Evolutionary conservation across 2,888 invertebrate genomes (phyloP).

Genomic region (Netelia melanura): DNA sequence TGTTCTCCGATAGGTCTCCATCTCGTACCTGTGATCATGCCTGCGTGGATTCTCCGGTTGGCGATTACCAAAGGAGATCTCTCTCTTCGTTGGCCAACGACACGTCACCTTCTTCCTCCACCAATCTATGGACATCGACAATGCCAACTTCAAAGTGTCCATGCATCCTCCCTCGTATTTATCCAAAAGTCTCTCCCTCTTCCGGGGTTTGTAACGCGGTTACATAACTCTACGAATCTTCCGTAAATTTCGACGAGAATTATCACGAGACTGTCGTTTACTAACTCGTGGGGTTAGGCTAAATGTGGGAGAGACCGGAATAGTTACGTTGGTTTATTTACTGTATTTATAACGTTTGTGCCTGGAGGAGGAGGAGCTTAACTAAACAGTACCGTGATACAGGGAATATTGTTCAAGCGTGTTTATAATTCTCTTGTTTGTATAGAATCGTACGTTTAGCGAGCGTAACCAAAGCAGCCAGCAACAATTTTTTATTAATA

Average conservation of each 20-base stretch:
- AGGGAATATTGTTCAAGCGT: no score
- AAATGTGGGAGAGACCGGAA: no score
- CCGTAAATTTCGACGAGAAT: no score
- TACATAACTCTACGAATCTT: no score
- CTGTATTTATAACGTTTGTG: no score
- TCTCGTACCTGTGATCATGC: conserved; percentile 62
- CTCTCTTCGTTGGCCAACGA: conserved; percentile 58
- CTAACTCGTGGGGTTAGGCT: no score
- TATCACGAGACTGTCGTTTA: no score
- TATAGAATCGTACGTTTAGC: neutral
- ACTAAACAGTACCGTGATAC: no score
- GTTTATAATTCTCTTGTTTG: neutral
- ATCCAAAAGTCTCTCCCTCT: conserved; percentile 6
- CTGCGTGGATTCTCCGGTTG: conserved; percentile 69
- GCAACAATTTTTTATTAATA: no score
- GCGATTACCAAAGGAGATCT: conserved; percentile 70
- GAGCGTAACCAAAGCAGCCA: conserved; percentile 1
- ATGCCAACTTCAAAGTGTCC: conserved; percentile 16
- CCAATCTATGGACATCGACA: conserved; percentile 39
- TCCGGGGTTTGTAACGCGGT: conserved; percentile 34
- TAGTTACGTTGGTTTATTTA: no score
- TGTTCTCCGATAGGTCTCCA: conserved; percentile 67
- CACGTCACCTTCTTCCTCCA: conserved; percentile 1
- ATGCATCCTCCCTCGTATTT: neutral
- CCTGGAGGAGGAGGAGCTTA: no score